Evolutionary conservation across 2,797 vertebrate genomes (phyloP), one percentile per base, ranked within the genome.

Genomic region (Emys orbicularis): DNA sequence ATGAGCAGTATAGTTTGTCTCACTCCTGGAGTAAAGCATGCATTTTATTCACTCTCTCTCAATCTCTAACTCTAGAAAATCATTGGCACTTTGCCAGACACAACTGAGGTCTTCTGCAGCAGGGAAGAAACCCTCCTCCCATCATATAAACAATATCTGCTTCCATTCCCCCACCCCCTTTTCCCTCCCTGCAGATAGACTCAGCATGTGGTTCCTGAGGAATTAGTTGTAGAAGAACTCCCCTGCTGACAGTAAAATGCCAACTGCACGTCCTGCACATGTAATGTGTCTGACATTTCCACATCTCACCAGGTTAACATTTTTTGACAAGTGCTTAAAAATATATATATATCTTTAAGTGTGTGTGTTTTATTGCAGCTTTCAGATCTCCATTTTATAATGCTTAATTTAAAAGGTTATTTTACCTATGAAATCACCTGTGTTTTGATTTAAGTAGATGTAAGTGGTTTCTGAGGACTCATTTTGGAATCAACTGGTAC

Each of bases 231-330:
- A 61, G 97, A 97, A 98, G 77, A 96, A 97, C 96, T 98, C 97
- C 96, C 98, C 98, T 90, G 97, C 98, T 98, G 98, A 98, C 98
- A 98, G 97, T 97, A 98, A 98, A 98, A 98, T 98, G 98, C 98
- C 98, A 98, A 96, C 97, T 88, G 54, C 96, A 96, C 97, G 97
- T 98, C 96, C 98, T 97, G 97, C 97, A 97, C 97, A 95, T 98
- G 98, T 98, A 98, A 98, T 98, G 98, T 72, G 95, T 95, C 97
- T 98, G 98, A 98, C 98, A 98, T 98, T 98, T 98, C 98, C 98
- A 96, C 98, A 96, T 98, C 97, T 98, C 97, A 97, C 98, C 93
- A 97, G 98, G 97, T 98, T 98, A 97, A 96, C 85, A 79, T 87
- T 97, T 95, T 92, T 97, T 98, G 98, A 98, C 97, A 98, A 96